Conservation (phyloP, 2,888 invertebrate species). For the Tineola bisselliella region DNA sequence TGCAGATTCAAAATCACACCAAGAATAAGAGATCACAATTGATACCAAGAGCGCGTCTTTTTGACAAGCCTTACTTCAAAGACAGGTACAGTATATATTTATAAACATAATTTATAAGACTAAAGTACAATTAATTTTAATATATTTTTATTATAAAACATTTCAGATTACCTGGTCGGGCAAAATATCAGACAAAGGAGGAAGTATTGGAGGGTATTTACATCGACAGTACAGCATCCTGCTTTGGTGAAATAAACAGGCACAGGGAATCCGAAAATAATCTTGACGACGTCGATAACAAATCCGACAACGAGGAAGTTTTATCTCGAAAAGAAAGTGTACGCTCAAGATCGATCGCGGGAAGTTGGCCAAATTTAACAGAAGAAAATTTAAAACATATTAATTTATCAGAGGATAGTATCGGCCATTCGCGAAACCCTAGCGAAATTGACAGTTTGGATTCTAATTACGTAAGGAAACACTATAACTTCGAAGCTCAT, state of each 20-base stretch:
- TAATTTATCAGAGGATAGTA: slow-evolving; percentile 58
- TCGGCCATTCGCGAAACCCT: slow-evolving; percentile 58
- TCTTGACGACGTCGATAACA: slow-evolving; percentile 32
- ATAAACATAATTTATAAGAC: too few relatives aligned
- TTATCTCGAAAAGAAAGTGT: slow-evolving; percentile 44
- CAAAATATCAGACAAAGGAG: slow-evolving; percentile 62
- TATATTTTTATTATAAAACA: not conserved
- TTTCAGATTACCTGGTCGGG: slow-evolving; percentile 57
- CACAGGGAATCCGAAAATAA: slow-evolving; percentile 42
- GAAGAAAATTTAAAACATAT: slow-evolving; percentile 47
- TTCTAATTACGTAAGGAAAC: slow-evolving; percentile 67
- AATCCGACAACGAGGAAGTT: slow-evolving; percentile 45
- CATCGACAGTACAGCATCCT: slow-evolving; percentile 61
- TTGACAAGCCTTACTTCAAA: slow-evolving; percentile 78
- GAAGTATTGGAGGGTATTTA: slow-evolving; percentile 62
- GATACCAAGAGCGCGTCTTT: slow-evolving; percentile 82
- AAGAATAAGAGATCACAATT: slow-evolving; percentile 77
- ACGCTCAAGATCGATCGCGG: slow-evolving; percentile 48
- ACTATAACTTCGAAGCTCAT: slow-evolving; percentile 62
- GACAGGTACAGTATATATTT: slow-evolving; percentile 70
- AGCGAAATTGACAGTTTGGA: slow-evolving; percentile 69
- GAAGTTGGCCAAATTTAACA: slow-evolving; percentile 59
- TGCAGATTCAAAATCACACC: slow-evolving; percentile 72
- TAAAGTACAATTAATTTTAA: too few relatives aligned
- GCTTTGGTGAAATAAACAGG: slow-evolving; percentile 60